A percentile compares a stretch with the other conserved stretches of the same genome.
phyloP scores from a whole-genome alignment of 2,113 vertebrate species.

The Sinocyclocheilus anshuiensis region DNA sequence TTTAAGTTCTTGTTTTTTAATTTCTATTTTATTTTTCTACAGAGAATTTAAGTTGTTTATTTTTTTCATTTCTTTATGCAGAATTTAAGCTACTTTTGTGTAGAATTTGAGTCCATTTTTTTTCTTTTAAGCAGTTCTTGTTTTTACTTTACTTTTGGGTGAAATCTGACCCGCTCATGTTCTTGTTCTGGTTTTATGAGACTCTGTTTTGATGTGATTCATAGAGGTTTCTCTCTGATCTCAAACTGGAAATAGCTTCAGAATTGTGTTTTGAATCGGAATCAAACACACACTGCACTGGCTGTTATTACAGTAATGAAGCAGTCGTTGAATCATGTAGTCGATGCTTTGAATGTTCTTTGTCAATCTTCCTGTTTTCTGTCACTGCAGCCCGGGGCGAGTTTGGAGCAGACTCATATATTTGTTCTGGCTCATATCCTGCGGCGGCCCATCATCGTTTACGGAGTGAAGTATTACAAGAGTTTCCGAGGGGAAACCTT shows the following conservation, averaged over 20 bases:
- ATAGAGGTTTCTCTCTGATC: neutral
- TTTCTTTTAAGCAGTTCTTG: too few species aligned
- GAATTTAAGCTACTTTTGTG: too few species aligned
- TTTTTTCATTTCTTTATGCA: too few species aligned
- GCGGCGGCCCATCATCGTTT: conserved; percentile 97
- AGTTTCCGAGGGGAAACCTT: conserved; percentile 98
- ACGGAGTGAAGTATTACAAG: conserved; percentile 99
- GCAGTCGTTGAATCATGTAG: too few species aligned
- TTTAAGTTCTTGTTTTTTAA: too few species aligned
- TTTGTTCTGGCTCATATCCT: conserved; percentile 99
- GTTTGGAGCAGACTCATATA: conserved; percentile 98
- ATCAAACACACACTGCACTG: neutral
- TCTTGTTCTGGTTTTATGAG: too few species aligned
- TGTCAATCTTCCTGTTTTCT: neutral
- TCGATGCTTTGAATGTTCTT: too few species aligned
- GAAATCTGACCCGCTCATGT: neutral
- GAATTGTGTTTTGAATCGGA: neutral
- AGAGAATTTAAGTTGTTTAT: too few species aligned
- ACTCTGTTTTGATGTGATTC: neutral
- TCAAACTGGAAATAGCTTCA: too few species aligned
- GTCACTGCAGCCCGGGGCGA: conserved; percentile 87
- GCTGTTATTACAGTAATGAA: neutral
- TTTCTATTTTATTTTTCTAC: too few species aligned
- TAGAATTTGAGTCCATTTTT: too few species aligned
- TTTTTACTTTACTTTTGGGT: too few species aligned